Percentiles rank a stretch among this genome's conserved stretches.
Conservation (phyloP, 2,797 vertebrate genomes). For the Gobionotothen gibberifrons region DNA sequence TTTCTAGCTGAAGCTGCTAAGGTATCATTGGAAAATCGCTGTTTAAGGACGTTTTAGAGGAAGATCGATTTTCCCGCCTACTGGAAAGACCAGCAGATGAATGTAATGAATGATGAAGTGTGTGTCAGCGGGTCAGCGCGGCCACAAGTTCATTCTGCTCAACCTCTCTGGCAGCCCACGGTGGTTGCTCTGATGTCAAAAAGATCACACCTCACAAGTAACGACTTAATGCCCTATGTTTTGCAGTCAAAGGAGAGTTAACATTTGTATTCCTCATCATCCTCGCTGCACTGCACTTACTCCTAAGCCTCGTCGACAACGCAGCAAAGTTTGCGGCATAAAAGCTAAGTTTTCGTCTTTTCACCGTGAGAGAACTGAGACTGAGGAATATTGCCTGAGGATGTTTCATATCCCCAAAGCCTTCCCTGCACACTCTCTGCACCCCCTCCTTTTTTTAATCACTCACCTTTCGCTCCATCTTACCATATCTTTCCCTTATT, state of each 20-base stretch:
- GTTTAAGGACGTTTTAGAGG: not conserved
- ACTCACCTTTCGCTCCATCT: constrained; percentile 59
- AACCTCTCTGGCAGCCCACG: not conserved
- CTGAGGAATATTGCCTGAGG: constrained; percentile 77
- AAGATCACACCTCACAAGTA: constrained; percentile 45
- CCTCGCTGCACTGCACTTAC: constrained; percentile 39
- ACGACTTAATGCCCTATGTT: constrained; percentile 50
- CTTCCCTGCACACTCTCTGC: constrained; percentile 56
- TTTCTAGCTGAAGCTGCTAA: not conserved
- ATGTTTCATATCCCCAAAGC: constrained; percentile 78
- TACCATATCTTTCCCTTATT: constrained; percentile 41
- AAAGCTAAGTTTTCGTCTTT: constrained; percentile 75
- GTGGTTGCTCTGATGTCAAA: constrained; percentile 42
- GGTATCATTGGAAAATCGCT: not conserved
- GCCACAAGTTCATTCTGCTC: constrained; percentile 40
- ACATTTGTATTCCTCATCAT: constrained; percentile 78
- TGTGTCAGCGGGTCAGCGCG: constrained; percentile 48
- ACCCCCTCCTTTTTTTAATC: constrained; percentile 71
- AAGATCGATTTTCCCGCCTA: not conserved
- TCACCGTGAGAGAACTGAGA: constrained; percentile 69
- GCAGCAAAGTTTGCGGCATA: constrained; percentile 75
- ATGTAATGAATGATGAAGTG: constrained; percentile 43
- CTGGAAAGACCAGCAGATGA: constrained; percentile 9
- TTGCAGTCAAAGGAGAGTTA: constrained; percentile 57
- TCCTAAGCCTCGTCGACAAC: constrained; percentile 64